phyloP scores from a whole-genome alignment of 2,888 invertebrate genomes.

The Scrobipalpa costella region DNA sequence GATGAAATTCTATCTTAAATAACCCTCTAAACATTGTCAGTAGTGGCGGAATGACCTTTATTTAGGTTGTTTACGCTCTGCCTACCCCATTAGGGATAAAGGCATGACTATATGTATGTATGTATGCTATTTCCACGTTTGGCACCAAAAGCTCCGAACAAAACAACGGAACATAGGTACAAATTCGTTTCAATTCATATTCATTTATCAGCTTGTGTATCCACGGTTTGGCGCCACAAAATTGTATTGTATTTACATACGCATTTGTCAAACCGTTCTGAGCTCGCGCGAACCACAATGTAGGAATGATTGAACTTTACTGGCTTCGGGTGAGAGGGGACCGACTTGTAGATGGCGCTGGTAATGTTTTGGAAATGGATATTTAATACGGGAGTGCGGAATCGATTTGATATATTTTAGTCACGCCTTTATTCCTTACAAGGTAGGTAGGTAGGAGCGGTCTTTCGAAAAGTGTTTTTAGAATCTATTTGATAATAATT shows the following conservation, averaged over 20 bases:
- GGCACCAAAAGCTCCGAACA: too few species aligned
- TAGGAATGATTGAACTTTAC: constrained; percentile 10
- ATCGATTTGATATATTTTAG: neutral
- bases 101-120: too few species aligned
- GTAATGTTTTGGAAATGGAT: constrained; percentile 4
- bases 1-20: too few species aligned
- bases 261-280: constrained; percentile 10
- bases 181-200: too few species aligned
- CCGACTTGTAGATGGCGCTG: neutral
- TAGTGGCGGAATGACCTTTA: too few species aligned
- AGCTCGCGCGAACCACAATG: constrained; percentile 7
- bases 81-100: too few species aligned
- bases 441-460: neutral
- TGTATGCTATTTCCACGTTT: too few species aligned
- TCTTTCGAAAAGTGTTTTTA: neutral
- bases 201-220: neutral
- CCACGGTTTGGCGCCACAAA: constrained; percentile 7
- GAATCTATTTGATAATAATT: too few species aligned
- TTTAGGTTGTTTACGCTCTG: too few species aligned
- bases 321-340: constrained; percentile 1
- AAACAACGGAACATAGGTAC: too few species aligned
- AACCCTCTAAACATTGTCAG: too few species aligned
- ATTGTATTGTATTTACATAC: constrained; percentile 17
- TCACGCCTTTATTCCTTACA: neutral
- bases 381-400: neutral